Evolutionary conservation across 2,888 invertebrate genomes (phyloP), one percentile per base, ranked within the genome.

Genomic region (Campoplex capitator): DNA sequence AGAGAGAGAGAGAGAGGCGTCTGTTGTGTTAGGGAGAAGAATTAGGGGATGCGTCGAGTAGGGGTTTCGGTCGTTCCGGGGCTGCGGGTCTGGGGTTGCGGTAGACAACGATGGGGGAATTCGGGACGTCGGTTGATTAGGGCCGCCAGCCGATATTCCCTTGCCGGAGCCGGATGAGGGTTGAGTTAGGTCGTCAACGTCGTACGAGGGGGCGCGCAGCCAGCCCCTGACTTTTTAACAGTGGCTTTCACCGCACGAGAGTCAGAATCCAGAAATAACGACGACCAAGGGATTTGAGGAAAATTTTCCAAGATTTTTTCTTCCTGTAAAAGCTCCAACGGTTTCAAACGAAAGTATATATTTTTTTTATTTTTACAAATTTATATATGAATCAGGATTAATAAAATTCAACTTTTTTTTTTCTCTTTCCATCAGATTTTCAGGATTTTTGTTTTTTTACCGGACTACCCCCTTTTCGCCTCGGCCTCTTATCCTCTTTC

Each of bases 171-270:
- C 58, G 80, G 75, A 84, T 79, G 84, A 67, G 87, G 75, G 84
- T 87, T 84, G 84, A 56, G 84, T 84, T 42, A 87, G 86, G 87
- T 87, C 84, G 87, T 79, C 73, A 56, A 18, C 56, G 70, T 13
- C 73, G 28, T 38, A 42, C 62, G 38, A 58, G 58, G 65, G 76
- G n/a, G 45, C 18, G 28, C 23, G 35, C 38, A 38, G 23, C 23
- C 23, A 23, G 23, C 23, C 23, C 23, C 51, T 23, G 23, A n/a
- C 18, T n/a, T 76, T 68, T 45, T 42, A 77, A 77, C 51, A 38
- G 28, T 18, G 71, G n/a, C 58, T 56, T 45, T 13, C 13, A 28
- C 28, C 6, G 1, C 1, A 18, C 62, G 11, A 32, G 18, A 45
- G 16, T 67, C 28, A 32, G 54, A 56, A 38, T 11, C 51, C 23